Evolutionary conservation across 2,797 vertebrate species (phyloP).

Genomic region (Columba guinea): DNA sequence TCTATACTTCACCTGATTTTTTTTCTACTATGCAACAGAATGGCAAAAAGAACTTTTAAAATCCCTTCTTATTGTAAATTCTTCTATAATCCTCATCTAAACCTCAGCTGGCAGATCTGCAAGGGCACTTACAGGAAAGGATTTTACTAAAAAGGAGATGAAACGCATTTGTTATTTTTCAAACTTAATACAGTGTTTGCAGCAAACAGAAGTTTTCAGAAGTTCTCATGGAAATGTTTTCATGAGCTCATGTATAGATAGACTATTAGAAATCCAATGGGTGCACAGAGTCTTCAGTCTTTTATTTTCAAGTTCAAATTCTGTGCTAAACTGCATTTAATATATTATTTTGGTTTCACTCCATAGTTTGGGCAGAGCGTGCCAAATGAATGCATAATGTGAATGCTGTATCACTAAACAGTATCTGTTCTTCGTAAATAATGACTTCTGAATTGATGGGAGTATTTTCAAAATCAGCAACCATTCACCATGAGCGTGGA

Average conservation of each 20-base stretch:
- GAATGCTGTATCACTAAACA: not conserved
- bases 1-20: not conserved
- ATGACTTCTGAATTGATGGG: not conserved
- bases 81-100: not conserved
- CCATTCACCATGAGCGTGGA: rapidly evolving
- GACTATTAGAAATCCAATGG: not conserved
- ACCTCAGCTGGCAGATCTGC: not conserved
- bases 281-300: not conserved
- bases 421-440: not conserved
- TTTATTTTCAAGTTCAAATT: not conserved
- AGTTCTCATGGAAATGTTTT: not conserved
- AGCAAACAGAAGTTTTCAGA: not conserved
- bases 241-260: not conserved
- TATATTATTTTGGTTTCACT: not conserved
- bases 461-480: not conserved
- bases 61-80: not conserved
- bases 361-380: not conserved
- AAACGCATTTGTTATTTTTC: not conserved
- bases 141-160: not conserved
- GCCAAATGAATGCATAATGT: not conserved
- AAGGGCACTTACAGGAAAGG: not conserved
- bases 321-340: not conserved
- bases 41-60: not conserved
- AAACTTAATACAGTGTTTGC: not conserved
- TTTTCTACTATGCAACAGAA: not conserved